Base-by-base conservation (phyloP, 2,888 invertebrate species). In the Heterodera filipjevi region DNA sequence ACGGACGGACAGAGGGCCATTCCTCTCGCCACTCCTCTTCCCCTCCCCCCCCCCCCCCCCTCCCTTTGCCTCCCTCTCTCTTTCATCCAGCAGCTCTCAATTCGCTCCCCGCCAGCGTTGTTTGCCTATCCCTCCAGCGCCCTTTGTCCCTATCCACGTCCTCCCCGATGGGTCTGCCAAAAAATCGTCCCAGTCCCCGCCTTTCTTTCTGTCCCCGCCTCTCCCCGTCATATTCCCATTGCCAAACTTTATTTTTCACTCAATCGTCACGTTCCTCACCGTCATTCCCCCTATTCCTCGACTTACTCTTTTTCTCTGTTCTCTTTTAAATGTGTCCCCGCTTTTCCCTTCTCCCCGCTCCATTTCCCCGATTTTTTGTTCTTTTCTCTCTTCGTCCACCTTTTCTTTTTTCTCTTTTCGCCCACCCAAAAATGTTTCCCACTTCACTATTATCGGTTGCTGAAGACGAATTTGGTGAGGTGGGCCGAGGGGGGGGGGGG, bases 401-500 rank as follows among this genome's bases (percentile, higher is more conserved):
- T 72, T 8, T 33, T 71, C 39, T 30, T 27, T 46, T 33, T 12
- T 27, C 14, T 49, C 8, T 73, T 72, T 49, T 71, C 70, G 46
- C 71, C 53, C 49, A 71, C 53, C 71, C n/a, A 59, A 59, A 59
- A 59, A 59, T 59, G 59, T 59, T 59, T 59, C 59, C 59, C 59
- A 59, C n/a, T 59, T 59, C 59, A 59, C 59, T 27, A 59, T 59
- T 12, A 59, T 27, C 27, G 59, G 59, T 22, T 53, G 53, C 59
- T 59, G 59, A 59, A 59, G 59, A 59, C 59, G 8, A 59, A 59
- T 59, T 59, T 59, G 59, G 59, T 59, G 59, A 59, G 59, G 27
- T 59, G 59, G 27, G 59, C 59, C 49, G 39, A 39, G 39, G 39
- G 39, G 12, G 39, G 39, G 39, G 39, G 39, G 39, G 39, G 39